Evolutionary conservation across 2,797 vertebrate species (phyloP).

Genomic region (Syngnathus rostellatus): DNA sequence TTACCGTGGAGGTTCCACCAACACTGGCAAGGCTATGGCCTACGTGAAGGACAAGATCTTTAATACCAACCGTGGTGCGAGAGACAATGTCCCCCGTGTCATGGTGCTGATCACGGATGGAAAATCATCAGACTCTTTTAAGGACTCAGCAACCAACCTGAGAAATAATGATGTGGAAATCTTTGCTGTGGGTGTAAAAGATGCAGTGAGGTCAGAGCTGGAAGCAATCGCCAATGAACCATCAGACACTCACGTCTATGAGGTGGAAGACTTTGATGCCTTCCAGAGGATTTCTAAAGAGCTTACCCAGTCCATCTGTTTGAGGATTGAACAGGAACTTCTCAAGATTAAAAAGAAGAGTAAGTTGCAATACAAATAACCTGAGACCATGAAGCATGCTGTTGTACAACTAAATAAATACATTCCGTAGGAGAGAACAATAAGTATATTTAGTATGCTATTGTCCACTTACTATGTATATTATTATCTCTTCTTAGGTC

Average conservation of each 20-base stretch:
- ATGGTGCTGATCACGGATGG: slow-evolving; percentile 99
- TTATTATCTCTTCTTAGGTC: slow-evolving; percentile 53
- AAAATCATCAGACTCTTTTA: slow-evolving; percentile 96
- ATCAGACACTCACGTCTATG: slow-evolving; percentile 85
- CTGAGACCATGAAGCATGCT: neutral
- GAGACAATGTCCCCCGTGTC: slow-evolving; percentile 85
- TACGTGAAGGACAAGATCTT: slow-evolving; percentile 95
- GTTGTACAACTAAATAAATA: slow-evolving; percentile 14
- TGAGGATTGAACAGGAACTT: slow-evolving; percentile 95
- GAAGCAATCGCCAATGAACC: slow-evolving; percentile 92
- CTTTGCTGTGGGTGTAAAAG: slow-evolving; percentile 97
- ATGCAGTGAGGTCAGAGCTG: slow-evolving; percentile 89
- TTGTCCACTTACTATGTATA: neutral
- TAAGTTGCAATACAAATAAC: slow-evolving; percentile 60
- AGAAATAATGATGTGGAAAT: slow-evolving; percentile 92
- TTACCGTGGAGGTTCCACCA: slow-evolving; percentile 96
- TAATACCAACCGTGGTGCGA: slow-evolving; percentile 77
- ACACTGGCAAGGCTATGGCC: slow-evolving; percentile 95
- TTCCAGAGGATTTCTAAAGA: slow-evolving; percentile 98
- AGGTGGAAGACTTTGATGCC: slow-evolving; percentile 97
- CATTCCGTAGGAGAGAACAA: neutral
- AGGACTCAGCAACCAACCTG: slow-evolving; percentile 83
- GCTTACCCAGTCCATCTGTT: slow-evolving; percentile 93
- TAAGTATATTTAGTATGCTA: neutral
- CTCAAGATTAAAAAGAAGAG: slow-evolving; percentile 89